These are phyloP conservation scores for Entomobrya proxima DNA, from an alignment of 2,888 invertebrate genomes.

Conservation along the genomic window DNA sequence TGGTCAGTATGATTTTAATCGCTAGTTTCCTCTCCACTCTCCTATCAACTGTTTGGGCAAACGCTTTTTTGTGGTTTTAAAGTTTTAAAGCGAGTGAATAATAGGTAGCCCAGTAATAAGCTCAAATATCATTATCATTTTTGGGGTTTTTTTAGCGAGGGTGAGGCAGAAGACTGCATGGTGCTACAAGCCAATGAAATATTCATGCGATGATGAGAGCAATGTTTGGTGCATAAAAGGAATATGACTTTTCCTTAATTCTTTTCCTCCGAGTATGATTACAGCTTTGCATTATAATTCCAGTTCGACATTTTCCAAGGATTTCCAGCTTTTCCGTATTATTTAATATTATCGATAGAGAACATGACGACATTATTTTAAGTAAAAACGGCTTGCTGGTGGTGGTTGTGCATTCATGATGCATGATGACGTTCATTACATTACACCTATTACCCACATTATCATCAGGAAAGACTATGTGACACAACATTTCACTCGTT, in stretches of 20 bases:
- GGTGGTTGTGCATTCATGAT: conserved; percentile 25
- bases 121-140: neutral
- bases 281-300: no score
- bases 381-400: neutral
- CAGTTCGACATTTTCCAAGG: no score
- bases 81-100: no score
- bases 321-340: neutral
- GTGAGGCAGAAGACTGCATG: conserved; percentile 50
- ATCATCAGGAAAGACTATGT: neutral
- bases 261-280: no score
- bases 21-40: conserved; percentile 47
- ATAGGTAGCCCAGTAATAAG: neutral
- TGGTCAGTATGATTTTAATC: conserved; percentile 45
- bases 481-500: conserved; percentile 10
- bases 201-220: conserved; percentile 48
- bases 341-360: conserved; percentile 8
- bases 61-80: neutral
- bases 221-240: conserved; percentile 10
- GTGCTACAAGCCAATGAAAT: conserved; percentile 60
- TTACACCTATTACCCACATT: conserved; percentile 39
- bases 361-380: no score
- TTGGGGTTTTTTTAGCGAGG: neutral
- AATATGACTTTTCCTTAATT: conserved; percentile 47
- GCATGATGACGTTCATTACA: conserved; percentile 61
- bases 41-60: neutral